Conservation (phyloP, 2,797 vertebrate species). For the Sebastes kiyomatsui region DNA sequence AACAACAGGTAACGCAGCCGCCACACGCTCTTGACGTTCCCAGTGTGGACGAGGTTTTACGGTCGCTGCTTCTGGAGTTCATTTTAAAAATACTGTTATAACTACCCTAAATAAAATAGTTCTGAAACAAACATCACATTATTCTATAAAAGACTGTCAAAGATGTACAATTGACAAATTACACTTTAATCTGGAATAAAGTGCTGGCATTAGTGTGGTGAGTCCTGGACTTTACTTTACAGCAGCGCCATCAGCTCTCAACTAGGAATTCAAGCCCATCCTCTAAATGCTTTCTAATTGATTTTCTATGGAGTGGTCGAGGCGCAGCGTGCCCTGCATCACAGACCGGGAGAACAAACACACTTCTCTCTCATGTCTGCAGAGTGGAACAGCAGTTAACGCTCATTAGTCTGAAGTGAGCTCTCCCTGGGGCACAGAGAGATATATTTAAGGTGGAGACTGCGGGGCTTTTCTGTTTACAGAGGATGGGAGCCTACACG, state of each 20-base stretch:
- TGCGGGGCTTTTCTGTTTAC: background rate
- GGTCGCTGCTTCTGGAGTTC: background rate
- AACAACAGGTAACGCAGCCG: no score
- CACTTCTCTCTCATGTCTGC: slow-evolving; percentile 1
- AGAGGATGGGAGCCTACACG: background rate
- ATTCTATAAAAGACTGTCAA: background rate
- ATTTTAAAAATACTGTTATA: background rate
- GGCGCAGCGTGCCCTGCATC: background rate
- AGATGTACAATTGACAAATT: background rate
- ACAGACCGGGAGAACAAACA: slow-evolving; percentile 1
- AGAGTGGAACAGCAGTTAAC: slow-evolving; percentile 2
- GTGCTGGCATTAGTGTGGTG: background rate
- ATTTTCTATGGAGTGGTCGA: slow-evolving; percentile 23
- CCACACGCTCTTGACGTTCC: no score
- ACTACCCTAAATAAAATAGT: background rate
- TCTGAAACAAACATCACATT: background rate
- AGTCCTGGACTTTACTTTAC: background rate
- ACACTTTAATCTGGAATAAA: background rate
- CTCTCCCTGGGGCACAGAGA: background rate
- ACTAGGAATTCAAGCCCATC: slow-evolving; percentile 2
- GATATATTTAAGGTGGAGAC: slow-evolving; percentile 1
- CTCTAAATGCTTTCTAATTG: slow-evolving; percentile 11
- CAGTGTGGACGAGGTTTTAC: no score
- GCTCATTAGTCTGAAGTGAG: slow-evolving; percentile 8
- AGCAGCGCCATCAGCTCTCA: background rate